phyloP scores from a whole-genome alignment of 2,888 invertebrate species.

The Nemapogon koenigi region DNA sequence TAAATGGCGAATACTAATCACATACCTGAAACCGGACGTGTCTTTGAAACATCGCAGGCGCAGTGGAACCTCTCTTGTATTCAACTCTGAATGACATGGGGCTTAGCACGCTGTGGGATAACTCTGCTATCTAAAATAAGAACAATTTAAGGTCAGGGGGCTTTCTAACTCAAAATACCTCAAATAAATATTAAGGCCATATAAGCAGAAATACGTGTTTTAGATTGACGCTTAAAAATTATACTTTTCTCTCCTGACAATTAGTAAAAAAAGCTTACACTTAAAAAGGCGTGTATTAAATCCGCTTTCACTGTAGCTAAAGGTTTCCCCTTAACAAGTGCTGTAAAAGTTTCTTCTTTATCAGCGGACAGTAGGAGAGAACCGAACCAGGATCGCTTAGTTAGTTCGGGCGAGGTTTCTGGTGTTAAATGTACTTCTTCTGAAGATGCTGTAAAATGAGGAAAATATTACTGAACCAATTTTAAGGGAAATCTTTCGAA shows the following conservation, averaged over 20 bases:
- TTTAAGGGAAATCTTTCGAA: too few species aligned
- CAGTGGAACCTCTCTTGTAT: conserved; percentile 93
- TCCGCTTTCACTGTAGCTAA: conserved; percentile 97
- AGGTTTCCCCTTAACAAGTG: conserved; percentile 95
- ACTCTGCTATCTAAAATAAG: conserved; percentile 90
- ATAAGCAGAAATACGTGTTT: too few species aligned
- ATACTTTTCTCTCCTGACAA: neutral
- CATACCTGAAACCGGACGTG: conserved; percentile 94
- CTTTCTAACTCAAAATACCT: too few species aligned
- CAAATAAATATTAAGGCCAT: too few species aligned
- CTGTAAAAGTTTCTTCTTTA: conserved; percentile 96
- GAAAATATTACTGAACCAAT: too few species aligned
- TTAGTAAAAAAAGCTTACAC: conserved; percentile 69
- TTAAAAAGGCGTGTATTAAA: conserved; percentile 96
- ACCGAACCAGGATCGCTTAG: conserved; percentile 99
- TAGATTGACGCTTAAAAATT: neutral
- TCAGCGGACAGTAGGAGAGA: conserved; percentile 97
- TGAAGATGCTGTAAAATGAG: conserved; percentile 71
- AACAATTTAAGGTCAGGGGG: neutral
- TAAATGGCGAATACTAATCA: too few species aligned
- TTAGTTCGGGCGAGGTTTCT: conserved; percentile 94
- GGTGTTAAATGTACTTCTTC: conserved; percentile 94
- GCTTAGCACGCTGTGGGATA: conserved; percentile 97
- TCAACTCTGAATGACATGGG: conserved; percentile 98
- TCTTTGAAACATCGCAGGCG: conserved; percentile 95